A percentile compares a stretch with the other conserved stretches of the same genome.
phyloP scores from a whole-genome alignment of 2,797 vertebrate genomes.

The Cygnus olor region DNA sequence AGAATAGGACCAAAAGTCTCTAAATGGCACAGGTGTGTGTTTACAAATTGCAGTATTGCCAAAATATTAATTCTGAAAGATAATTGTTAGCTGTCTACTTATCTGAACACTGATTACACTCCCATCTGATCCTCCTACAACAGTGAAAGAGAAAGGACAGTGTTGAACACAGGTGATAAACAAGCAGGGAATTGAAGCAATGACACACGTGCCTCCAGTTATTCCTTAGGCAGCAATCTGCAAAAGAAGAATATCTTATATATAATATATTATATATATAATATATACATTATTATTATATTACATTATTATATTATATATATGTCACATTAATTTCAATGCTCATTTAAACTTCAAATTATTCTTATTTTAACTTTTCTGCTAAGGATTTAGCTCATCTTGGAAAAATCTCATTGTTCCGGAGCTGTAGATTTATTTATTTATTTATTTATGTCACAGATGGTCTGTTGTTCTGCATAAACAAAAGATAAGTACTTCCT shows the following conservation, averaged over 20 bases:
- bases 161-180: background rate
- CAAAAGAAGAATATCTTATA: background rate
- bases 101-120: background rate
- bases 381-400: background rate
- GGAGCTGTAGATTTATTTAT: background rate
- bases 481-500: background rate
- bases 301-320: too few species aligned
- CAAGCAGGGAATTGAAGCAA: background rate
- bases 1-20: background rate
- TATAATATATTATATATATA: too few species aligned
- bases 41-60: background rate
- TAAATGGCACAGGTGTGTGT: background rate
- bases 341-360: background rate
- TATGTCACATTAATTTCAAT: background rate
- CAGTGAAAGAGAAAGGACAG: background rate
- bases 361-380: background rate
- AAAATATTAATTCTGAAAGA: background rate
- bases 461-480: background rate
- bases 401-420: background rate
- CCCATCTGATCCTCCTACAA: background rate
- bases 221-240: background rate
- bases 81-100: background rate
- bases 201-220: background rate
- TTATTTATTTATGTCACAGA: background rate
- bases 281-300: too few species aligned